Conservation (phyloP, 2,888 invertebrate genomes). For the Rhogogaster chlorosoma region DNA sequence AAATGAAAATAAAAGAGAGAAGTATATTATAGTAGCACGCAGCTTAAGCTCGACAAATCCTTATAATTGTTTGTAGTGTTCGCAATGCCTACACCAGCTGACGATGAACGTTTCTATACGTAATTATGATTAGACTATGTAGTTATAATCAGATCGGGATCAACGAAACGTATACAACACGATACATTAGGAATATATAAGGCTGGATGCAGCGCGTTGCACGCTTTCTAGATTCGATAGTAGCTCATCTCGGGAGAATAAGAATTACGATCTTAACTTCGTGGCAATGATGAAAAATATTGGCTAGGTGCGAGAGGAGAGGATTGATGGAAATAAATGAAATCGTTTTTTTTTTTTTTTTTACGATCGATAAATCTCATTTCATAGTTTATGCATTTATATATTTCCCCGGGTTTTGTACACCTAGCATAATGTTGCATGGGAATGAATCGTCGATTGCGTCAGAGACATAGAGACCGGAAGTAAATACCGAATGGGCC, state of each 20-base stretch:
- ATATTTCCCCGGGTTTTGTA: neutral
- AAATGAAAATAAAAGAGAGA: neutral
- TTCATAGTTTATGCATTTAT: neutral
- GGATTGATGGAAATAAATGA: neutral
- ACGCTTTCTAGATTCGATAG: slow-evolving; percentile 39
- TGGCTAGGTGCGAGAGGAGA: neutral
- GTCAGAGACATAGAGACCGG: slow-evolving; percentile 1
- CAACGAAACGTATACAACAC: neutral
- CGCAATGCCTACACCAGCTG: neutral
- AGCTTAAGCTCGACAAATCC: slow-evolving; percentile 30
- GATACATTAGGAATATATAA: neutral
- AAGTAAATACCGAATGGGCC: slow-evolving; percentile 39
- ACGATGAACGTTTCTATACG: neutral
- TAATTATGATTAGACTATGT: neutral
- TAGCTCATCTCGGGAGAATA: neutral
- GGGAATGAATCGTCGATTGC: slow-evolving; percentile 13
- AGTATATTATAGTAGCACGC: too few species aligned
- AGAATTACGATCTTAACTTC: neutral
- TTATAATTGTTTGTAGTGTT: slow-evolving; percentile 4
- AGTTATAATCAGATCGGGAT: neutral
- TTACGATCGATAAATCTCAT: neutral
- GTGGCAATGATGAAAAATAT: neutral
- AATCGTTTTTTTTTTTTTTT: neutral
- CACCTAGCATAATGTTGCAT: neutral
- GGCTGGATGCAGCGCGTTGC: neutral